A percentile compares a stretch with the other conserved stretches of the same genome.
Conservation (phyloP, 2,797 vertebrate genomes). For the Aeoliscus strigatus region DNA sequence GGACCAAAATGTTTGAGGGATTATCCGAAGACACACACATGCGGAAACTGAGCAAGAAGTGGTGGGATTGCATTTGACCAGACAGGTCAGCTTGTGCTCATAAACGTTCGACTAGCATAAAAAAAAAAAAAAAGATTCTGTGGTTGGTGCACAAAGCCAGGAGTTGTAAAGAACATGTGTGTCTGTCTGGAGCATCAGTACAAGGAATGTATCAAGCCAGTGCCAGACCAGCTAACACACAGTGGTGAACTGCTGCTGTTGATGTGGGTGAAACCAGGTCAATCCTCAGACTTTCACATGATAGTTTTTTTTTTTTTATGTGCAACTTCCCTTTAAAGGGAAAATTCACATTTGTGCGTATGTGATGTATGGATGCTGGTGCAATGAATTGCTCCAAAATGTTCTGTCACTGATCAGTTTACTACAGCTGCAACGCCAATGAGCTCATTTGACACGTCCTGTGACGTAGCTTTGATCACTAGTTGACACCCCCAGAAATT, state of each 20-base stretch:
- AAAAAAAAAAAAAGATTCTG: slow-evolving; percentile 32
- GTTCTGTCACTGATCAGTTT: too few species aligned
- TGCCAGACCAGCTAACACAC: slow-evolving; percentile 45
- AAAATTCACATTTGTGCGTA: too few species aligned
- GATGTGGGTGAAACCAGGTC: slow-evolving; percentile 27
- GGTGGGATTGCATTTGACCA: slow-evolving; percentile 11
- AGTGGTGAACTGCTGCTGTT: slow-evolving; percentile 25
- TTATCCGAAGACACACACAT: slow-evolving; percentile 32
- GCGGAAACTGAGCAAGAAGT: slow-evolving; percentile 26
- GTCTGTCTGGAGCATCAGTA: slow-evolving; percentile 4
- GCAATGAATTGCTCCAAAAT: too few species aligned
- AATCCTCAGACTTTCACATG: too few species aligned
- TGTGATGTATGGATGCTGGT: too few species aligned
- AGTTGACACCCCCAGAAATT: too few species aligned
- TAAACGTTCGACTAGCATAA: slow-evolving; percentile 25
- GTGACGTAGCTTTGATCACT: too few species aligned
- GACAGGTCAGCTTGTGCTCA: slow-evolving; percentile 24
- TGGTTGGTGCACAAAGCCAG: slow-evolving; percentile 13
- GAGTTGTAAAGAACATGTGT: too few species aligned
- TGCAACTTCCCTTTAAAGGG: too few species aligned
- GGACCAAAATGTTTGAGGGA: slow-evolving; percentile 46
- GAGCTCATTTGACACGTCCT: too few species aligned
- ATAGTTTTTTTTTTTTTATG: too few species aligned
- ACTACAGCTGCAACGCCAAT: too few species aligned
- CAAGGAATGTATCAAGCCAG: slow-evolving; percentile 46